These are phyloP conservation scores for Pongo abelii DNA, from an alignment of 2,113 vertebrate species.

Conservation along the genomic window DNA sequence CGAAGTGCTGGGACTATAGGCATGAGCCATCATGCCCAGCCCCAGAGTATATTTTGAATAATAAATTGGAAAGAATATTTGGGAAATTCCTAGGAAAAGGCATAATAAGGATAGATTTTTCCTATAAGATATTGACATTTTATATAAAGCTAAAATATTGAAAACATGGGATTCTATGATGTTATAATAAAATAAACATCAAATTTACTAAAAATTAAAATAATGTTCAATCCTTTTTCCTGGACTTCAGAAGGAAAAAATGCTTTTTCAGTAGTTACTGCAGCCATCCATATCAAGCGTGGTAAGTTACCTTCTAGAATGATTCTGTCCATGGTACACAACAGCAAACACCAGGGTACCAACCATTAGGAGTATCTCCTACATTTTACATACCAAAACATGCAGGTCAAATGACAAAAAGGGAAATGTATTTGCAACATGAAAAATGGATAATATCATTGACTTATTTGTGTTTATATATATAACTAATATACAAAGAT, in stretches of 20 bases:
- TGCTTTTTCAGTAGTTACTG: neutral
- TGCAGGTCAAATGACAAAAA: neutral
- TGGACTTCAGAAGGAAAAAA: neutral
- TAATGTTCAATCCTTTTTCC: neutral
- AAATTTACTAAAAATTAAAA: neutral
- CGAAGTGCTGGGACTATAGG: too few species aligned
- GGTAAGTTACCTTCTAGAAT: neutral
- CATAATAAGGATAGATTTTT: neutral
- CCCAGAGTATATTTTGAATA: neutral
- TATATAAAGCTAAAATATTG: neutral
- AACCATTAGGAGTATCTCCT: neutral
- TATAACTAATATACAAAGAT: neutral
- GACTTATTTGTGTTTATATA: neutral
- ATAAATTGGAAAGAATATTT: neutral
- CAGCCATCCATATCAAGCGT: neutral
- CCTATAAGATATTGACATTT: neutral
- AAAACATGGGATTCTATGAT: neutral
- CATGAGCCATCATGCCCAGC: too few species aligned
- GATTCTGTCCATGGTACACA: neutral
- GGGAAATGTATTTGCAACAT: neutral
- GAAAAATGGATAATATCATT: neutral
- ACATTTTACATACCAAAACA: neutral
- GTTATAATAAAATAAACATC: neutral
- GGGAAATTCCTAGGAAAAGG: neutral
- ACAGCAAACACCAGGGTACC: neutral